Percentiles rank a stretch among this genome's conserved stretches.
Evolutionary conservation across 2,797 vertebrate species (phyloP).

Genomic region (Hemibagrus guttatus): DNA sequence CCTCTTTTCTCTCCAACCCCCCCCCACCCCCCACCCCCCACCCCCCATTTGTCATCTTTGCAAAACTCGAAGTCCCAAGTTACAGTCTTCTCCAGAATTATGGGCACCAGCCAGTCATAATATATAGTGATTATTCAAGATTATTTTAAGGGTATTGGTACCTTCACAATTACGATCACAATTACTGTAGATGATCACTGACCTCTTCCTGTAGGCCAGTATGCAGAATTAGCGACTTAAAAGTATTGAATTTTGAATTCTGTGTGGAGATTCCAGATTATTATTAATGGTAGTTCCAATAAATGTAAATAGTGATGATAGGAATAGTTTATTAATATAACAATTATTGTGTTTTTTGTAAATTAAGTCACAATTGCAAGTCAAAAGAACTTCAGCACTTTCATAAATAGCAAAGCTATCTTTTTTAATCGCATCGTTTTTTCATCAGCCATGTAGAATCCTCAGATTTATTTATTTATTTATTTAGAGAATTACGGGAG

Average conservation of each 20-base stretch:
- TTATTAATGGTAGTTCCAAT: not conserved
- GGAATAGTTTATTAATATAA: not conserved
- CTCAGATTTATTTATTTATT: not conserved
- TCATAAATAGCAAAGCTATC: not conserved
- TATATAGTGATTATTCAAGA: not conserved
- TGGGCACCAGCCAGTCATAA: not conserved
- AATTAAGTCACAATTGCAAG: not conserved
- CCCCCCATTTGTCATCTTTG: constrained; percentile 56
- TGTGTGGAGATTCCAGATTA: not conserved
- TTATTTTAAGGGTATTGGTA: not conserved
- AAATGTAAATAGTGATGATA: not conserved
- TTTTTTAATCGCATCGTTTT: constrained; percentile 24
- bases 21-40: constrained; percentile 58
- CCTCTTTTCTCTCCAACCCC: constrained; percentile 63
- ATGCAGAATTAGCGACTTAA: not conserved
- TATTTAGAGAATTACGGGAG: constrained; percentile 3
- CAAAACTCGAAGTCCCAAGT: not conserved
- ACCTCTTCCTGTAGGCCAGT: not conserved
- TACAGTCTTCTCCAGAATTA: not conserved
- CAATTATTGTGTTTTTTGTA: not conserved
- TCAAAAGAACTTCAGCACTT: not conserved
- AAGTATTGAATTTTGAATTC: not conserved
- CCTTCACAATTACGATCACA: not conserved
- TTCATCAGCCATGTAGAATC: not conserved
- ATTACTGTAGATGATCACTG: not conserved